These are phyloP conservation scores for Nothobranchius furzeri DNA, from an alignment of 2,113 vertebrate species.

Conservation along the genomic window DNA sequence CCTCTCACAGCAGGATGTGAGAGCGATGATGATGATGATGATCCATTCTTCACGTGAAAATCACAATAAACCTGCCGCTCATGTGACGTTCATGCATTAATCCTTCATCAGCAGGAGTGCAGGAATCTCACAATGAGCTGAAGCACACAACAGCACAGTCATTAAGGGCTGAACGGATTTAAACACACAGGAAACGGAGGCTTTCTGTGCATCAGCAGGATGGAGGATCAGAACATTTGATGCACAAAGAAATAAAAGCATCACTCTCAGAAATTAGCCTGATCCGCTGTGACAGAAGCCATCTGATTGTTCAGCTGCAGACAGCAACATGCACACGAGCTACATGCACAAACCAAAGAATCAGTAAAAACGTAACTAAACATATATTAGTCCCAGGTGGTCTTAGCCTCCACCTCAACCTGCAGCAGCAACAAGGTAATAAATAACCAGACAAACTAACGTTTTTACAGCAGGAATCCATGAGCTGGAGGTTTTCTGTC, in stretches of 20 bases:
- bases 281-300: constrained; percentile 12
- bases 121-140: constrained; percentile 40
- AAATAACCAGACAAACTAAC: too few species aligned
- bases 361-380: too few species aligned
- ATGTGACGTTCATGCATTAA: constrained; percentile 39
- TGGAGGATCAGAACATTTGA: constrained; percentile 79
- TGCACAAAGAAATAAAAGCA: constrained; percentile 62
- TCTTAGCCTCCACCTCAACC: too few species aligned
- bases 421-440: too few species aligned
- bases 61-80: constrained; percentile 19
- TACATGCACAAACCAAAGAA: too few species aligned
- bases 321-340: too few species aligned
- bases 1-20: constrained; percentile 7
- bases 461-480: too few species aligned
- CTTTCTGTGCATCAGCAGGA: constrained; percentile 28
- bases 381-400: too few species aligned
- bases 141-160: constrained; percentile 2
- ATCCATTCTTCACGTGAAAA: constrained; percentile 12
- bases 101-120: constrained; percentile 59
- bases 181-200: not conserved
- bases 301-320: not conserved
- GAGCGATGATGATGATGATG: constrained; percentile 1
- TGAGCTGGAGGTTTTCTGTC: not conserved
- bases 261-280: constrained; percentile 55
- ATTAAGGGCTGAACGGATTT: constrained; percentile 14